Conservation (phyloP, 2,888 invertebrate species). For the Drosophila incognita region DNA sequence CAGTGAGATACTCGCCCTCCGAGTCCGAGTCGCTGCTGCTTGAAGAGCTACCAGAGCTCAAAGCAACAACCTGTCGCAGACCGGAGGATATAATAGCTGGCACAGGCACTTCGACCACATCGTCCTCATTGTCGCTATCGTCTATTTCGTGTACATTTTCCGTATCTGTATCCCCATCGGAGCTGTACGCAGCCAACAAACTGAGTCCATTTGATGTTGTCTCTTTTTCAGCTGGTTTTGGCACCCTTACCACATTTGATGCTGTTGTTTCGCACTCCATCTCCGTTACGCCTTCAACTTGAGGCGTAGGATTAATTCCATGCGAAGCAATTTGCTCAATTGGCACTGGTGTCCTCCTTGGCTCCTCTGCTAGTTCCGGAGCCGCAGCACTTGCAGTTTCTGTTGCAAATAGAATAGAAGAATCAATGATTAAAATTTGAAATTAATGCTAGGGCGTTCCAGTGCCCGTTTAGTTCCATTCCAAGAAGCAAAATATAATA, state of each 20-base stretch:
- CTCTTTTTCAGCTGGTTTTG: not conserved
- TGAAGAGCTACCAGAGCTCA: constrained; percentile 58
- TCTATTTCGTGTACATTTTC: constrained; percentile 19
- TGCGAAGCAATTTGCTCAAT: not conserved
- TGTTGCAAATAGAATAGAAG: constrained; percentile 2
- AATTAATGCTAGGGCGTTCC: not conserved
- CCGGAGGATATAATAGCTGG: constrained; percentile 14
- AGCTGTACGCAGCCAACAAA: constrained; percentile 79
- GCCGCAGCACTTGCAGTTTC: constrained; percentile 7
- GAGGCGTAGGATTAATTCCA: not conserved
- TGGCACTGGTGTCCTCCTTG: not conserved
- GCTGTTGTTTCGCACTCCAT: constrained; percentile 32
- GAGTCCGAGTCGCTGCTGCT: constrained; percentile 68
- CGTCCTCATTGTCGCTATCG: constrained; percentile 63
- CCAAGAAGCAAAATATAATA: not conserved
- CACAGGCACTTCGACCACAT: constrained; percentile 75
- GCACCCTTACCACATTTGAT: not conserved
- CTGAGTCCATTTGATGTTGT: constrained; percentile 63
- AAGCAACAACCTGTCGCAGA: constrained; percentile 69
- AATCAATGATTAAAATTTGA: not conserved
- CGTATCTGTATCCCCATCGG: constrained; percentile 63
- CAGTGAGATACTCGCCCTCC: constrained; percentile 75
- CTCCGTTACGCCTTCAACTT: not conserved
- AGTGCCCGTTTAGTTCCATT: not conserved
- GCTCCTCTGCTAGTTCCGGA: not conserved